Conservation (phyloP, 2,113 vertebrate species). For the Leucosticte australis region DNA sequence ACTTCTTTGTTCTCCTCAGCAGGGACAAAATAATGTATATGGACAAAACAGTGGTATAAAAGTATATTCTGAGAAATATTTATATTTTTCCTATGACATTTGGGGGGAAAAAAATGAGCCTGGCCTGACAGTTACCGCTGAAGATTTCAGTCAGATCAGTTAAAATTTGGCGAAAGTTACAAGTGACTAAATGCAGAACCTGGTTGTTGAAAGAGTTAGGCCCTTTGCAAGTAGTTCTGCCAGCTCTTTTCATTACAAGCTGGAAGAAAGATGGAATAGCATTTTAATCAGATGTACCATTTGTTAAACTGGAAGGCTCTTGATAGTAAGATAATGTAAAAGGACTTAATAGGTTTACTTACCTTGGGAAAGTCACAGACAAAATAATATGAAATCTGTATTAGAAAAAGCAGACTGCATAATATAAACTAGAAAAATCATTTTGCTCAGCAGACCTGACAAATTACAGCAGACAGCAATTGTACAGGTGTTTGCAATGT, state of each 20-base stretch:
- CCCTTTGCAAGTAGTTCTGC: not conserved
- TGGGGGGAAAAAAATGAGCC: not conserved
- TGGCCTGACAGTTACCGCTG: not conserved
- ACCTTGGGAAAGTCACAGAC: not conserved
- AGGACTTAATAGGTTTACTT: not conserved
- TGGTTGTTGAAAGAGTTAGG: not conserved
- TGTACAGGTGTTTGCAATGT: conserved; percentile 3
- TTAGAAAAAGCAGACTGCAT: not conserved
- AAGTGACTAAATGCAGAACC: not conserved
- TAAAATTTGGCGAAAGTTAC: not conserved
- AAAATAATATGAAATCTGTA: conserved; percentile 23
- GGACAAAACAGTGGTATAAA: not conserved
- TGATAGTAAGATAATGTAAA: not conserved
- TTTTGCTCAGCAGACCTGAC: conserved; percentile 21
- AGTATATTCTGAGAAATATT: not conserved
- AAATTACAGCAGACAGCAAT: not conserved
- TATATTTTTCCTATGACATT: not conserved
- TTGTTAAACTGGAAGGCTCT: not conserved
- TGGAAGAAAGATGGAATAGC: not conserved
- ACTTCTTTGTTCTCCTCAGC: not conserved
- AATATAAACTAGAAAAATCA: not conserved
- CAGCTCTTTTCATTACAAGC: not conserved
- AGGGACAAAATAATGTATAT: not conserved
- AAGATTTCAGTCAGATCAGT: not conserved
- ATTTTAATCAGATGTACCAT: not conserved